A percentile compares a stretch with the other conserved stretches of the same genome.
phyloP scores from a whole-genome alignment of 2,113 vertebrate species.

The Pterocles burchelli region DNA sequence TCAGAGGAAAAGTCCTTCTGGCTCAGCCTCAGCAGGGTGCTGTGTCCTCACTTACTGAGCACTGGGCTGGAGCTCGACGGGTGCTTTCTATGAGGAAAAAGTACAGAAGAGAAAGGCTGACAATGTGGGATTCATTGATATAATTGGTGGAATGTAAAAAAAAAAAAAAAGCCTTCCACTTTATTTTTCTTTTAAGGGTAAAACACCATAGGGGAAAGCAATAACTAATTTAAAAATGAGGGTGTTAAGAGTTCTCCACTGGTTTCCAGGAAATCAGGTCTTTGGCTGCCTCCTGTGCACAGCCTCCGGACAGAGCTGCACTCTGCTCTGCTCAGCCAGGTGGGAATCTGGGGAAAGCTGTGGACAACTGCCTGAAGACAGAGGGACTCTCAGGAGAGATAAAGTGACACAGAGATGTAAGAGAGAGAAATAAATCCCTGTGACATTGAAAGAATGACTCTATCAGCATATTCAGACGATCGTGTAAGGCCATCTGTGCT shows the following conservation, averaged over 20 bases:
- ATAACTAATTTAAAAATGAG: background rate
- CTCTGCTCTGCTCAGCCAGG: background rate
- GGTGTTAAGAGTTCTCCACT: background rate
- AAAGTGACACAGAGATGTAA: background rate
- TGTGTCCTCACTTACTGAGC: background rate
- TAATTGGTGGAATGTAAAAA: background rate
- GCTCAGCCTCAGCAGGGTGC: background rate
- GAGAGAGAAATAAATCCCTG: background rate
- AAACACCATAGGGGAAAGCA: background rate
- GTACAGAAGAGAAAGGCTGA: background rate
- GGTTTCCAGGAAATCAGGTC: background rate
- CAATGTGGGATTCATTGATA: background rate
- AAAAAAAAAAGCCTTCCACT: background rate
- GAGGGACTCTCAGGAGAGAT: background rate
- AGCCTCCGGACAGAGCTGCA: background rate
- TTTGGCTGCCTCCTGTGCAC: background rate
- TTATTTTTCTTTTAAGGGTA: background rate
- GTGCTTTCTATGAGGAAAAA: background rate
- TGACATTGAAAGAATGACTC: constrained; percentile 56
- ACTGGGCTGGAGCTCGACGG: background rate
- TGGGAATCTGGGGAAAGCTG: background rate
- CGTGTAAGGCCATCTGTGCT: constrained; percentile 43
- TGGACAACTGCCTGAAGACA: background rate
- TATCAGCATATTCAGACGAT: constrained; percentile 3
- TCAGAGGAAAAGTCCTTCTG: background rate